phyloP scores from a whole-genome alignment of 2,888 invertebrate species.

The Cryptus armator region DNA sequence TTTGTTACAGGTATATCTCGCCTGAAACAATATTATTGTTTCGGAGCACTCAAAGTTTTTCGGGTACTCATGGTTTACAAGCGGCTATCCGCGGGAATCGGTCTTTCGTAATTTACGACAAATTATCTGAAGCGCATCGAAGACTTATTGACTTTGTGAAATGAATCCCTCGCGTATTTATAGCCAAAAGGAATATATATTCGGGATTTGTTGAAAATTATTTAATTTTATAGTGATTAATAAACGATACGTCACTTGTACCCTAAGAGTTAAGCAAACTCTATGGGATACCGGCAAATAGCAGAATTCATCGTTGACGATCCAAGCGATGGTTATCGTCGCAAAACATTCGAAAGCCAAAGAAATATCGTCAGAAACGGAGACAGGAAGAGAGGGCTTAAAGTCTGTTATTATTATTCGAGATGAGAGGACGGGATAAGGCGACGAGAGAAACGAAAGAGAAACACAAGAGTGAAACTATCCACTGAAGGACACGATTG shows the following conservation, averaged over 20 bases:
- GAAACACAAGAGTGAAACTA: constrained; percentile 32
- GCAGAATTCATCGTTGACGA: background rate
- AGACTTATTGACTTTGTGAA: no score
- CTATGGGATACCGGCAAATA: constrained; percentile 30
- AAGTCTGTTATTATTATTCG: constrained; percentile 52
- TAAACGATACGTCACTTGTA: background rate
- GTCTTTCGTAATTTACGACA: background rate
- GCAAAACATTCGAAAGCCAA: constrained; percentile 6
- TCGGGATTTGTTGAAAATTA: no score
- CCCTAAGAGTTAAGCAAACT: background rate
- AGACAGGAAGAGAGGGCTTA: constrained; percentile 28
- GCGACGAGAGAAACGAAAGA: constrained; percentile 38
- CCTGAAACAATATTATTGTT: background rate
- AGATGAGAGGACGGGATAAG: constrained; percentile 29
- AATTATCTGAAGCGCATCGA: no score
- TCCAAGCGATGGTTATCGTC: background rate
- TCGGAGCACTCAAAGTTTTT: background rate
- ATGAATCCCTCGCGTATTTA: no score
- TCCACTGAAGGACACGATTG: constrained; percentile 10
- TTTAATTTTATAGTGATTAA: no score
- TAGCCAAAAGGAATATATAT: no score
- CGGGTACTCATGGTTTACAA: background rate
- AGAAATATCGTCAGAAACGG: constrained; percentile 14
- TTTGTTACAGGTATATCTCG: constrained; percentile 13
- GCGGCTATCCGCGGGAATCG: background rate